Conservation (phyloP, 2,797 vertebrate species). For the Amazonetta brasiliensis region DNA sequence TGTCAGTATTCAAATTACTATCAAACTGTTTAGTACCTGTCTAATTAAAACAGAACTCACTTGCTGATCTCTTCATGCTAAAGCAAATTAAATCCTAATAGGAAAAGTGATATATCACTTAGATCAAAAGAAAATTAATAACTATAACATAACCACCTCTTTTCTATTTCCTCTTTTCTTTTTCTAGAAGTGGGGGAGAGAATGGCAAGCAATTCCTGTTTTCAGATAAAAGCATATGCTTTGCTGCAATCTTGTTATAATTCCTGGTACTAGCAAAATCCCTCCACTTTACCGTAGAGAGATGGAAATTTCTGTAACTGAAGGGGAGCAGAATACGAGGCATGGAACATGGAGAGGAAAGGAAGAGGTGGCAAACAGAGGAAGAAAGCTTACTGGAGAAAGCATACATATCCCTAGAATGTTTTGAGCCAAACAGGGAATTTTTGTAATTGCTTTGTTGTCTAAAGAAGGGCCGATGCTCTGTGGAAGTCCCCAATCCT, state of each 20-base stretch:
- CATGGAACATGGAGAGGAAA: not conserved
- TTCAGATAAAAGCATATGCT: constrained; percentile 25
- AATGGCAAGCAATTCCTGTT: not conserved
- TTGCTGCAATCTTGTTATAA: not conserved
- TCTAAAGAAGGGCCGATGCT: not conserved
- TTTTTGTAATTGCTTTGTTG: not conserved
- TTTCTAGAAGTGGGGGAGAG: not conserved
- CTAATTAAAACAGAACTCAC: constrained; percentile 76
- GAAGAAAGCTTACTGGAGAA: not conserved
- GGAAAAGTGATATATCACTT: constrained; percentile 72
- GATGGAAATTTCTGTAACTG: not conserved
- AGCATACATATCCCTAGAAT: not conserved
- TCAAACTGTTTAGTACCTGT: constrained; percentile 73
- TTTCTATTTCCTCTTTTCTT: not conserved
- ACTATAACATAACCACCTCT: constrained; percentile 25
- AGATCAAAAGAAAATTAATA: constrained; percentile 71
- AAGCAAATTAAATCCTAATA: constrained; percentile 75
- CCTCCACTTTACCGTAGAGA: not conserved
- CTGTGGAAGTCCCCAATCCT: not conserved
- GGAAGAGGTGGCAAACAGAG: not conserved
- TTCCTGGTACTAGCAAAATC: not conserved
- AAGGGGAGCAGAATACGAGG: not conserved
- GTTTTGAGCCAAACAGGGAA: not conserved
- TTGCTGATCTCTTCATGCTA: constrained; percentile 72
- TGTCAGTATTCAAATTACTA: constrained; percentile 75